These are phyloP conservation scores for Drosophila micromelanica DNA, from an alignment of 1,140 invertebrate species.

Conservation along the genomic window DNA sequence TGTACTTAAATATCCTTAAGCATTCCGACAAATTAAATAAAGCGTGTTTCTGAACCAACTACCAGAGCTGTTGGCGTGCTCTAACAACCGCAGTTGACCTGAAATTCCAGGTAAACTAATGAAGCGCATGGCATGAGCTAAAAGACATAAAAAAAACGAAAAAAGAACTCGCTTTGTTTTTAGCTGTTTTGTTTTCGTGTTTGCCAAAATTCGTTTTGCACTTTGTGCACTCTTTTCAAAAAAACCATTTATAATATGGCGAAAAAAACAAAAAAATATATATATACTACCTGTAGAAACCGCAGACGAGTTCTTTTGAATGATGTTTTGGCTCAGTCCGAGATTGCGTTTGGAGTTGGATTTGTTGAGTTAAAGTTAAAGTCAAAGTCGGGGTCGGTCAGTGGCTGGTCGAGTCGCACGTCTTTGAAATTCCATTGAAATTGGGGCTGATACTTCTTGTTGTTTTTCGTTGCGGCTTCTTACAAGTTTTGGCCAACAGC, in stretches of 20 bases:
- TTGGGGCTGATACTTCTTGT: slow-evolving; percentile 21
- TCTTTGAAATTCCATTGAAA: slow-evolving; percentile 71
- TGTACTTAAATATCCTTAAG: not conserved
- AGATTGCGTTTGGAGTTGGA: slow-evolving; percentile 14
- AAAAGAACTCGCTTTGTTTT: slow-evolving; percentile 49
- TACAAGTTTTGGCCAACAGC: not conserved
- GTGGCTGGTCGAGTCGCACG: slow-evolving; percentile 41
- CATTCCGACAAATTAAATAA: not conserved
- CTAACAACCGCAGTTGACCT: slow-evolving; percentile 57
- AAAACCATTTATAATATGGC: slow-evolving; percentile 8
- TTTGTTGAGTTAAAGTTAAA: slow-evolving; percentile 2
- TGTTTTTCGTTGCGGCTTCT: slow-evolving; percentile 1
- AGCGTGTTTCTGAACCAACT: slow-evolving; percentile 10
- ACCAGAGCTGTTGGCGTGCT: slow-evolving; percentile 11
- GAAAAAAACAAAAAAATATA: slow-evolving; percentile 7
- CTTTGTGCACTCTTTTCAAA: slow-evolving; percentile 30
- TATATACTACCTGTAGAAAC: slow-evolving; percentile 41
- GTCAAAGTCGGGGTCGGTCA: slow-evolving; percentile 45
- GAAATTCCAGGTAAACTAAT: slow-evolving; percentile 72
- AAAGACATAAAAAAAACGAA: slow-evolving; percentile 27
- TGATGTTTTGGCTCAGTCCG: slow-evolving; percentile 46
- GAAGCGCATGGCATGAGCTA: slow-evolving; percentile 52
- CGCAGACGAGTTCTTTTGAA: slow-evolving; percentile 59
- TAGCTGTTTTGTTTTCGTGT: slow-evolving; percentile 29
- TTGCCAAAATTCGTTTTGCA: slow-evolving; percentile 42